Evolutionary conservation across 2,888 invertebrate species (phyloP).

Genomic region (Cecidostiba fungosa): DNA sequence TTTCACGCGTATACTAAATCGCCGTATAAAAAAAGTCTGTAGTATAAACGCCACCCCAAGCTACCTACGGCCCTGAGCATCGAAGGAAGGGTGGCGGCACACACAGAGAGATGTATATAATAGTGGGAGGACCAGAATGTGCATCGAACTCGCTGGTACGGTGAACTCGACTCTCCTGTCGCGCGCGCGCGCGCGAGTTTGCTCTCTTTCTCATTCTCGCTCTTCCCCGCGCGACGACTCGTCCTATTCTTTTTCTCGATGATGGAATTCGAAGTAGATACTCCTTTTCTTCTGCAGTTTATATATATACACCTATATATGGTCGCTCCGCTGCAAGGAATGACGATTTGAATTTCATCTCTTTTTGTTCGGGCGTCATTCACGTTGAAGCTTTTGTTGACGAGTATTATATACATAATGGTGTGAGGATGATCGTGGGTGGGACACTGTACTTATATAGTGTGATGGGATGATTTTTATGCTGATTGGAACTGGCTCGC

Average conservation of each 20-base stretch:
- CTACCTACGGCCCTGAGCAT: conserved; percentile 11
- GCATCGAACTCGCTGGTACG: conserved; percentile 57
- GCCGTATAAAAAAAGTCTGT: no score
- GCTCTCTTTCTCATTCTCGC: conserved; percentile 41
- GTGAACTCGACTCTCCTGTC: conserved; percentile 41
- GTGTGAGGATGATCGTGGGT: neutral
- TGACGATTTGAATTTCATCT: neutral
- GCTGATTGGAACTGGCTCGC: neutral
- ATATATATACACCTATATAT: no score
- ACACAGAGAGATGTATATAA: neutral
- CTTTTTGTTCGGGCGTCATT: neutral
- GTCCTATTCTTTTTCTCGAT: neutral
- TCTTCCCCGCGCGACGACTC: neutral
- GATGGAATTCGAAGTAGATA: neutral
- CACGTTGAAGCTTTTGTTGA: neutral
- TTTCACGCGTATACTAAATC: no score
- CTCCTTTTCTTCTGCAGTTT: neutral
- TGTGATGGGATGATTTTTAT: neutral
- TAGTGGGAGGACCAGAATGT: conserved; percentile 61
- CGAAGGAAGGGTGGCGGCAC: neutral
- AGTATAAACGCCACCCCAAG: neutral
- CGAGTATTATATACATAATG: neutral
- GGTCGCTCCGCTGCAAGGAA: neutral
- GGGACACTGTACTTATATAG: neutral
- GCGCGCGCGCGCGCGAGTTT: conserved; percentile 42